Percentiles rank a stretch among this genome's conserved stretches.
phyloP scores from a whole-genome alignment of 2,888 invertebrate species.

The Epsilonema sp. region DNA sequence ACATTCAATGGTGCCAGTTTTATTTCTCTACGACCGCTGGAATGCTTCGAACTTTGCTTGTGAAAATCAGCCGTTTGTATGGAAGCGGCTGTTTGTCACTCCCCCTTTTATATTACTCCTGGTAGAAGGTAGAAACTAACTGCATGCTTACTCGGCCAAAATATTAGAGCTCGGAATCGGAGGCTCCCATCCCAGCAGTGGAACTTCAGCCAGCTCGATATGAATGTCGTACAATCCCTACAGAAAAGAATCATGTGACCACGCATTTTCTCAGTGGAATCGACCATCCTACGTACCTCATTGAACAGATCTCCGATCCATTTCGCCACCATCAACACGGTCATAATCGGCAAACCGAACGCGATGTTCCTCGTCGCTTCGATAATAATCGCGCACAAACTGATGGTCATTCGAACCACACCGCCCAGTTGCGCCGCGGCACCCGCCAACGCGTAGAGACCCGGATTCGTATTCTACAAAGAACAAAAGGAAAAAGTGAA shows the following conservation, averaged over 20 bases:
- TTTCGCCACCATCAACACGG: slow-evolving; percentile 83
- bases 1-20: too few species aligned
- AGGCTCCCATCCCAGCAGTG: slow-evolving; percentile 76
- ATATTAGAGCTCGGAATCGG: slow-evolving; percentile 63
- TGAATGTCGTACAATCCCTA: slow-evolving; percentile 91
- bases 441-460: slow-evolving; percentile 84
- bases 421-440: slow-evolving; percentile 80
- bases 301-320: slow-evolving; percentile 96
- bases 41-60: too few species aligned
- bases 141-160: slow-evolving; percentile 48
- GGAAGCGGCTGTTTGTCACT: too few species aligned
- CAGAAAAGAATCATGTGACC: slow-evolving; percentile 6
- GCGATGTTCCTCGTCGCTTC: slow-evolving; percentile 86
- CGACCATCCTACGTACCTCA: slow-evolving; percentile 42
- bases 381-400: slow-evolving; percentile 84
- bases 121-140: too few species aligned
- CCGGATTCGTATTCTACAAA: slow-evolving; percentile 44
- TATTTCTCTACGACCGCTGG: too few species aligned
- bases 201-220: slow-evolving; percentile 69
- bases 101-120: too few species aligned
- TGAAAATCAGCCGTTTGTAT: too few species aligned
- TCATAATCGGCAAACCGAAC: slow-evolving; percentile 82
- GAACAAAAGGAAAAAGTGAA: too few species aligned
- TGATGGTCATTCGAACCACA: slow-evolving; percentile 80
- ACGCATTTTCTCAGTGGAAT: neutral